A percentile compares a stretch with the other conserved stretches of the same genome.
These are phyloP conservation scores for Athrips mouffetella DNA, from an alignment of 2,888 invertebrate species.

Conservation along the genomic window DNA sequence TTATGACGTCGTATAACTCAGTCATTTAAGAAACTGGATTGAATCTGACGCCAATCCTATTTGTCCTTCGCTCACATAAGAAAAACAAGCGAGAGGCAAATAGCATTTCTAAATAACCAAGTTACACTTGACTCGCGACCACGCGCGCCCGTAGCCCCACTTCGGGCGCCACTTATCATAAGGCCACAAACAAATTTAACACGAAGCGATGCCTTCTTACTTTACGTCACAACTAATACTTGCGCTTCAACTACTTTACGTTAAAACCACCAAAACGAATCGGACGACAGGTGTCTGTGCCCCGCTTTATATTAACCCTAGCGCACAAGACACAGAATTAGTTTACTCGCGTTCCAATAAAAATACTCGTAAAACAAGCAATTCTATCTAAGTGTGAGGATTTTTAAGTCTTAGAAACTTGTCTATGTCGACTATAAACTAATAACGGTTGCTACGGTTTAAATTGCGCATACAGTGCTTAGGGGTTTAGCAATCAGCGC, in stretches of 20 bases:
- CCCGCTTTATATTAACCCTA: constrained; percentile 30
- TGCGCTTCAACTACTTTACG: constrained; percentile 48
- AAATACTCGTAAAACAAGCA: constrained; percentile 21
- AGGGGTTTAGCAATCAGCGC: too few relatives aligned
- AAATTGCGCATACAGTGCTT: too few relatives aligned
- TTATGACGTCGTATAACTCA: too few relatives aligned
- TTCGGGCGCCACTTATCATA: constrained; percentile 63
- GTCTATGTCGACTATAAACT: constrained; percentile 39
- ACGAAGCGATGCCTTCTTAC: constrained; percentile 58
- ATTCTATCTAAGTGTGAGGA: constrained; percentile 22
- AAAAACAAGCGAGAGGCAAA: too few relatives aligned
- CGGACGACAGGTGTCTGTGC: constrained; percentile 59
- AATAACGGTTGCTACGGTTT: too few relatives aligned
- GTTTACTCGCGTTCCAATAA: constrained; percentile 12
- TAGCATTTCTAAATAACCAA: too few relatives aligned
- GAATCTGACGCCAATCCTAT: too few relatives aligned
- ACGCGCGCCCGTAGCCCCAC: constrained; percentile 52
- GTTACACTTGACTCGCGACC: too few relatives aligned
- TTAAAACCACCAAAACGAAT: constrained; percentile 43
- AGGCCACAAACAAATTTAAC: constrained; percentile 75
- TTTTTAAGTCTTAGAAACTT: constrained; percentile 24
- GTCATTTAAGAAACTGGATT: too few relatives aligned
- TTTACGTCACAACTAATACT: constrained; percentile 47
- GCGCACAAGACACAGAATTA: constrained; percentile 10
- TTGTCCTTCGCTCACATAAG: too few relatives aligned